These are phyloP conservation scores for Agapostemon virescens DNA, from an alignment of 2,888 invertebrate genomes.

Conservation along the genomic window DNA sequence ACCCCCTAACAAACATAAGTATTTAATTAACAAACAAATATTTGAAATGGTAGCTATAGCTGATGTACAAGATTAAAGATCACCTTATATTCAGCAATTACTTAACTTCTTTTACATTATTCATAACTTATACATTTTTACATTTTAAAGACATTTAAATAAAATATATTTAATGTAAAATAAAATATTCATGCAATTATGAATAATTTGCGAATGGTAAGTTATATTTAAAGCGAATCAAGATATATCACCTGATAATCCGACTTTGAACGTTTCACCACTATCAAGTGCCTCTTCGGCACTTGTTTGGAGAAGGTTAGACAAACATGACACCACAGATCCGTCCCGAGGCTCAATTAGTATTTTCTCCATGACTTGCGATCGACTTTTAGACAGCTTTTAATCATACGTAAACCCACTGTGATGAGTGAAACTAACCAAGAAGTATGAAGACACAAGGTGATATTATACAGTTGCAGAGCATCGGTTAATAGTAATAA, in stretches of 20 bases:
- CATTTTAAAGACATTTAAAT: neutral
- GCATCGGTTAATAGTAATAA: conserved; percentile 48
- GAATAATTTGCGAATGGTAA: neutral
- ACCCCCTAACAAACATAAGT: conserved; percentile 84
- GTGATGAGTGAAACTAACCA: conserved; percentile 19
- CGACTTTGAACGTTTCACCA: conserved; percentile 87
- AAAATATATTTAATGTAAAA: conserved; percentile 10
- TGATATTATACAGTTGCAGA: conserved; percentile 45
- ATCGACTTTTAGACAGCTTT: conserved; percentile 11
- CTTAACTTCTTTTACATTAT: neutral
- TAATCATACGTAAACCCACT: conserved; percentile 17
- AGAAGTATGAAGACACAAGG: conserved; percentile 39
- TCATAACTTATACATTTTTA: conserved; percentile 24
- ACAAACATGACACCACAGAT: conserved; percentile 83
- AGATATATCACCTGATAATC: conserved; percentile 86
- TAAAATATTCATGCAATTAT: conserved; percentile 2
- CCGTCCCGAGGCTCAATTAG: conserved; percentile 69
- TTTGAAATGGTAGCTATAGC: neutral
- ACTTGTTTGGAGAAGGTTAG: conserved; percentile 84
- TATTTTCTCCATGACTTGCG: conserved; percentile 64
- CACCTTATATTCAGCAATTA: neutral
- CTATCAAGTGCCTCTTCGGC: conserved; percentile 85
- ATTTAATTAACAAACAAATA: conserved; percentile 1
- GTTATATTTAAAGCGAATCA: conserved; percentile 14
- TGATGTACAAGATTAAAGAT: too few relatives aligned